A percentile compares a stretch with the other conserved stretches of the same genome.
Evolutionary conservation across 2,797 vertebrate genomes (phyloP).

Genomic region (Cuculus canorus): DNA sequence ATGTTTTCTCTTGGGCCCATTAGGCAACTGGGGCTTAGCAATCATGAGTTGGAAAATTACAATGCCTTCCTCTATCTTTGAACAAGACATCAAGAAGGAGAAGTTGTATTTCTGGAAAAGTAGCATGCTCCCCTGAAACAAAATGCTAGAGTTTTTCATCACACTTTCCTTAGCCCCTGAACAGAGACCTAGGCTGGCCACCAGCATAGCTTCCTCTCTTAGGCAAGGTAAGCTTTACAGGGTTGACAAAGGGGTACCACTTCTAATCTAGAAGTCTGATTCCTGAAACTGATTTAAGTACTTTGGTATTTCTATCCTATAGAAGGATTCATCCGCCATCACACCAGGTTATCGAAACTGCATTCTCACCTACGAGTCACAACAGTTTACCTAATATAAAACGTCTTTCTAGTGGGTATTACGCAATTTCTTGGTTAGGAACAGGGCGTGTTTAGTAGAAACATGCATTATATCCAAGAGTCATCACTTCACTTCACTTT

Average conservation of each 20-base stretch:
- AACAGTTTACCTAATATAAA: neutral
- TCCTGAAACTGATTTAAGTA: neutral
- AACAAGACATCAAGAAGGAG: neutral
- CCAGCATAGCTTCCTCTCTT: neutral
- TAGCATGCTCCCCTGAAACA: neutral
- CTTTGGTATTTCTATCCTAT: neutral
- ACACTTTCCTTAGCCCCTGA: neutral
- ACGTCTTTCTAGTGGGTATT: neutral
- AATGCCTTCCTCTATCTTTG: neutral
- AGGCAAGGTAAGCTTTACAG: neutral
- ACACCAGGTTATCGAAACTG: neutral
- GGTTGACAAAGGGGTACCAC: accelerated
- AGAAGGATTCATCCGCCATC: neutral
- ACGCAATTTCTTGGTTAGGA: neutral
- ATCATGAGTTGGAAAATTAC: neutral
- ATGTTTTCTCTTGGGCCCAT: neutral
- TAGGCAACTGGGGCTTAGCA: neutral
- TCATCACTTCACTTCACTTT: neutral
- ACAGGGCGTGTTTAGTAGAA: neutral
- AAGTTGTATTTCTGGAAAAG: neutral
- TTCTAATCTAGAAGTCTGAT: neutral
- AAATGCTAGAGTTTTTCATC: neutral
- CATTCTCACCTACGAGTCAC: neutral
- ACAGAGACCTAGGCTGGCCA: neutral
- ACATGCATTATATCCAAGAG: neutral